These are phyloP conservation scores for Cyprinodon tularosa DNA, from an alignment of 2,113 vertebrate species.

Conservation along the genomic window DNA sequence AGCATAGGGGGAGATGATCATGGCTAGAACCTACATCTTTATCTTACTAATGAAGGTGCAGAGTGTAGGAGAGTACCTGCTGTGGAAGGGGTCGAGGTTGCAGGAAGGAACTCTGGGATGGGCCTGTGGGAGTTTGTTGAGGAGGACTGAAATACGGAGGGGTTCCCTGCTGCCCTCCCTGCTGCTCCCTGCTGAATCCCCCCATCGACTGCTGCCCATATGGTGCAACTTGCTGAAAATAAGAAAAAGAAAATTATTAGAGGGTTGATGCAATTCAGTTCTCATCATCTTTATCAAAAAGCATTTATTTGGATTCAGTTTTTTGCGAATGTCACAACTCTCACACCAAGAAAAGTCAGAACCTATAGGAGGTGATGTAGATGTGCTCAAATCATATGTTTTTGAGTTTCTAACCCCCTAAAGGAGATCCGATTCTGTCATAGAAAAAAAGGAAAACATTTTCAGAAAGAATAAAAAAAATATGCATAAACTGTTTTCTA, in stretches of 20 bases:
- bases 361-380: not conserved
- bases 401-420: not conserved
- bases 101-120: slow-evolving; percentile 85
- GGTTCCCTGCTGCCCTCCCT: slow-evolving; percentile 81
- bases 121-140: slow-evolving; percentile 85
- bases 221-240: slow-evolving; percentile 88
- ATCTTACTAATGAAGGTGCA: too few species aligned
- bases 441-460: slow-evolving; percentile 16
- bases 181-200: slow-evolving; percentile 63
- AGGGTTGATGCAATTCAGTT: slow-evolving; percentile 3
- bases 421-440: not conserved
- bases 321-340: not conserved
- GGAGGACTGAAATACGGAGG: slow-evolving; percentile 95
- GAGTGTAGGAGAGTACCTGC: slow-evolving; percentile 84
- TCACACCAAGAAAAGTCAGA: not conserved
- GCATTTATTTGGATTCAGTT: not conserved
- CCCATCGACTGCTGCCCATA: slow-evolving; percentile 89
- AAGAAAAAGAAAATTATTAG: slow-evolving; percentile 58
- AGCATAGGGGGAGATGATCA: not conserved
- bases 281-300: not conserved
- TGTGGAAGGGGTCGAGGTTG: slow-evolving; percentile 89
- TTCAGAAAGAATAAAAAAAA: not conserved
- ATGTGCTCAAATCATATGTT: too few species aligned
- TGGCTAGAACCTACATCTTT: not conserved
- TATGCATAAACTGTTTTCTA: slow-evolving; percentile 31